Percentiles rank a stretch among this genome's conserved stretches.
These are phyloP conservation scores for Cataglyphis rosenhaueri DNA, from an alignment of 2,888 invertebrate species.

Conservation along the genomic window DNA sequence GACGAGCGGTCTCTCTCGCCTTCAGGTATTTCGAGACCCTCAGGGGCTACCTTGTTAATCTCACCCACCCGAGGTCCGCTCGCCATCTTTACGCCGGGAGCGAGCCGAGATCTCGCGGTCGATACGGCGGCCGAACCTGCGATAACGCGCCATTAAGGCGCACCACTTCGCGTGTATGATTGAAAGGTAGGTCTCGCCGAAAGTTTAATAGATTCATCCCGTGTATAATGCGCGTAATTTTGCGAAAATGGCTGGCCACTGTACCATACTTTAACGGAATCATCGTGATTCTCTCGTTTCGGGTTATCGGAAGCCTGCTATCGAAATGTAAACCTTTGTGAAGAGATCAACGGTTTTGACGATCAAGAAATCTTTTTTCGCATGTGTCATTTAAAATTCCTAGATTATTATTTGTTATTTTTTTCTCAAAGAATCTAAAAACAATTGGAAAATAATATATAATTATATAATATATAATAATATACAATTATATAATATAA, in stretches of 20 bases:
- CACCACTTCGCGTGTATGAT: constrained; percentile 19
- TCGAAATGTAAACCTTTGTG: neutral
- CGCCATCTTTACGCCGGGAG: constrained; percentile 74
- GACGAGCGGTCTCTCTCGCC: constrained; percentile 46
- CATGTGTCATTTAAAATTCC: neutral
- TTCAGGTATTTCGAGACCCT: constrained; percentile 69
- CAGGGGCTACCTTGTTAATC: constrained; percentile 72
- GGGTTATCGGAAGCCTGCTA: neutral
- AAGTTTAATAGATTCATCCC: constrained; percentile 50
- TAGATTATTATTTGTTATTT: neutral
- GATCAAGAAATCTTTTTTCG: neutral
- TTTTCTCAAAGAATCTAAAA: neutral
- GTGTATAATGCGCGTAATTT: constrained; percentile 44
- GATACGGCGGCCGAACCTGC: constrained; percentile 62
- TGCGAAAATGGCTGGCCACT: neutral
- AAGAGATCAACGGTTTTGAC: neutral
- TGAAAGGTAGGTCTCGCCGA: constrained; percentile 23
- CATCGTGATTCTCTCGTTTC: neutral
- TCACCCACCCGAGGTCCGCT: constrained; percentile 66
- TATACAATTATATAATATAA: neutral
- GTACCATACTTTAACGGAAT: neutral
- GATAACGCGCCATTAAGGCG: constrained; percentile 63
- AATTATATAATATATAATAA: neutral
- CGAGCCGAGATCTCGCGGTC: constrained; percentile 66
- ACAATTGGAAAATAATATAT: neutral